Base-by-base conservation (phyloP, 2,797 vertebrate genomes). In the Girardinus metallicus region DNA sequence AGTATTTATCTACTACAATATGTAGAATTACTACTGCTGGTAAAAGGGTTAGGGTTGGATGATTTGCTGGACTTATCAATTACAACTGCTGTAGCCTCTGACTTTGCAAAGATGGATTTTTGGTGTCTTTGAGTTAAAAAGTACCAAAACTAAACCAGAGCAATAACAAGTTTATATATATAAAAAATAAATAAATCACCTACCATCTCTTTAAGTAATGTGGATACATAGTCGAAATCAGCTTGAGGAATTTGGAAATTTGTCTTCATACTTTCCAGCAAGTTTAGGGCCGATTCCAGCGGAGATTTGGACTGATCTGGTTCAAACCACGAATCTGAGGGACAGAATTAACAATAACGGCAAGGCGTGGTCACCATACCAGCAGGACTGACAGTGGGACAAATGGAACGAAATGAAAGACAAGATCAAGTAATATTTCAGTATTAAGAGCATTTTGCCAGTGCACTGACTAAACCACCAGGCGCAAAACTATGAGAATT, bases 151-250 rank as follows among this genome's bases (percentile, higher is more conserved):
- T 64, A 36, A 16, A 66, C 34, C 4, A 46, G 26, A 9, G 7
- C 13, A 47, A 36, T 2, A 51, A 46, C 2, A 73, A 31, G 16
- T 39, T 18, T 16, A 49, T 23, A 5, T 26, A 9, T 23, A 51
- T 18, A 47, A 68, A 75, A 68, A 53, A 0, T 2, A 8, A 21
- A 51, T 9, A 57, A 71, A 21, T 18, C 18, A 74, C 87, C 86
- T 80, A 96, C 96, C 95, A 96, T 96, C 39, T 96, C 95, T 73
- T 87, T 91, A 23, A 96, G 41, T 9, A 87, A 93, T 4, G 72
- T 76, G 36, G 44, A 68, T 2, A 91, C 78, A 10, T 60, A 72
- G 13, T 94, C 77, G 0, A 92, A 80, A n/a, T 91, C 89, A 15
- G 80, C 41, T 55, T 81, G 87, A 7, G 85, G 39, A 41, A 95